phyloP scores from a whole-genome alignment of 2,888 invertebrate species.

The Scaptomyza parva region DNA sequence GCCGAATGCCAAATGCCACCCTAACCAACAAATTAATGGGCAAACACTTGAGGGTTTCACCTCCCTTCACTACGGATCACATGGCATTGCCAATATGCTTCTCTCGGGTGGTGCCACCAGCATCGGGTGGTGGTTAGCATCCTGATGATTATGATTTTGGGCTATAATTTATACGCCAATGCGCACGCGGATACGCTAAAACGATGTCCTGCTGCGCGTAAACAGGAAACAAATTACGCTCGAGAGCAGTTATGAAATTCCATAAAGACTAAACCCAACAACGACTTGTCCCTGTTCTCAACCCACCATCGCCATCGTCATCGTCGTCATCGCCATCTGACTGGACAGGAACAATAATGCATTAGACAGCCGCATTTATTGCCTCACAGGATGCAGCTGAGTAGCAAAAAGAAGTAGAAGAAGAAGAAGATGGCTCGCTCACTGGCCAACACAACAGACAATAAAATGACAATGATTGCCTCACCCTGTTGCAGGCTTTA shows the following conservation, averaged over 20 bases:
- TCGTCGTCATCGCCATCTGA: conserved; percentile 50
- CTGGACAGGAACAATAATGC: conserved; percentile 76
- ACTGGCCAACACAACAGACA: conserved; percentile 43
- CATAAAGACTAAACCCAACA: conserved; percentile 65
- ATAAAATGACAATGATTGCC: conserved; percentile 32
- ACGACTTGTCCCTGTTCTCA: conserved; percentile 26
- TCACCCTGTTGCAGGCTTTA: conserved; percentile 41
- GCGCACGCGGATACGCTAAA: conserved; percentile 70
- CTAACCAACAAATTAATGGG: conserved; percentile 72
- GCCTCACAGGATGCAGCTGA: conserved; percentile 52
- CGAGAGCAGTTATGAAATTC: conserved; percentile 79
- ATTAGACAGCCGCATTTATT: conserved; percentile 65
- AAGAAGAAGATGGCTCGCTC: conserved; percentile 29
- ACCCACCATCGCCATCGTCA: too few relatives aligned
- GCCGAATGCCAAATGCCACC: conserved; percentile 48
- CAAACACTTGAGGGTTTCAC: conserved; percentile 65
- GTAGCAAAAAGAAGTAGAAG: conserved; percentile 13
- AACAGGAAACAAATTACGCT: conserved; percentile 83
- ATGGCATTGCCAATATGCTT: conserved; percentile 29
- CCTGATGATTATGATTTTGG: conserved; percentile 63
- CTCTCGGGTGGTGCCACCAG: conserved; percentile 15
- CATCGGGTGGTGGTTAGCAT: conserved; percentile 54
- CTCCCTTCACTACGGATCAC: conserved; percentile 44
- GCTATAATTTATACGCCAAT: conserved; percentile 79
- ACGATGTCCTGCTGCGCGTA: conserved; percentile 80